phyloP scores from a whole-genome alignment of 2,113 vertebrate species.

The Leptobrachium ailaonicum region DNA sequence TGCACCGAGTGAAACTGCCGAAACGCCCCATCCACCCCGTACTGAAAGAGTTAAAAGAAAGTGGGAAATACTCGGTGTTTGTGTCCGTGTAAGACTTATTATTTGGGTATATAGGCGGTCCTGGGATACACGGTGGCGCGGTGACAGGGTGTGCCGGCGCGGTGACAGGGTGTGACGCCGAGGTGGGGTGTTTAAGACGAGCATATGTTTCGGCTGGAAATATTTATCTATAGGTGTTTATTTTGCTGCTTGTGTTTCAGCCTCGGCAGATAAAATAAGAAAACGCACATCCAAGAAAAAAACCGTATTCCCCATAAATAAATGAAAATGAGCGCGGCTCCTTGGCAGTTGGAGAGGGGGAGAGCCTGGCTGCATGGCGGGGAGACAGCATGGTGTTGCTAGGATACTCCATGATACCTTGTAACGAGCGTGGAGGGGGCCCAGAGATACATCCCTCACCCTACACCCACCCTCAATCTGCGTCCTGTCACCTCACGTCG shows the following conservation, averaged over 20 bases:
- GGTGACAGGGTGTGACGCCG: not conserved
- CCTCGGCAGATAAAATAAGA: not conserved
- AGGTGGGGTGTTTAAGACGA: not conserved
- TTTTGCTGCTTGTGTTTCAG: constrained; percentile 17
- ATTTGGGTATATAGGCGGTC: no score
- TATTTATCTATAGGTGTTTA: constrained; percentile 29
- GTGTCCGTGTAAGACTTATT: no score
- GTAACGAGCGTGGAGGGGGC: no score
- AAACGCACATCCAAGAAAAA: constrained; percentile 19
- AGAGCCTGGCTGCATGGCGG: not conserved
- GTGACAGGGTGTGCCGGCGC: not conserved
- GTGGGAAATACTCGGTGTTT: no score
- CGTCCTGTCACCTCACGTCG: not conserved
- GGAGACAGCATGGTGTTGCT: constrained; percentile 1
- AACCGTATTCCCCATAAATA: not conserved
- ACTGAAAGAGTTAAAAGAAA: no score
- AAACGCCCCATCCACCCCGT: no score
- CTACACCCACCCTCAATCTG: constrained; percentile 5
- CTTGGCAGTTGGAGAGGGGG: constrained; percentile 10
- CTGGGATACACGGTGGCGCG: not conserved
- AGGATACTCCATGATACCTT: constrained; percentile 7
- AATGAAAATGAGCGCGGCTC: constrained; percentile 7
- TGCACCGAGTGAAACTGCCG: no score
- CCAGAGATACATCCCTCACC: not conserved
- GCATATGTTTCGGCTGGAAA: constrained; percentile 14